Percentiles rank a stretch among this genome's conserved stretches.
Evolutionary conservation across 2,888 invertebrate species (phyloP).

Genomic region (Imbricaverruca yamaguchii): DNA sequence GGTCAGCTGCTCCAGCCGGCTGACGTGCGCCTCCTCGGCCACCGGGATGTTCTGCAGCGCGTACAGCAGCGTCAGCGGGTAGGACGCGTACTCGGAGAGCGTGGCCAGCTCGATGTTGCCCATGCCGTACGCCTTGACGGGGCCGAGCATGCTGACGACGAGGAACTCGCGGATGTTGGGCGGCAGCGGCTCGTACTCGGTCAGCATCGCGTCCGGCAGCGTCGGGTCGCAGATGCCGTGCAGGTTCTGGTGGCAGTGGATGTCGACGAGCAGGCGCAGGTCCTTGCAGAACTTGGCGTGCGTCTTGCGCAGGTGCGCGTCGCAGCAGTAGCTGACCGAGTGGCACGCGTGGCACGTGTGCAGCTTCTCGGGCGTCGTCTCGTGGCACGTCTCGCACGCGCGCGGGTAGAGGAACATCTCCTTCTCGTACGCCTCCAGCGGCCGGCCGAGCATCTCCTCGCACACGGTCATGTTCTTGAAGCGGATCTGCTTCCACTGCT

Average conservation of each 20-base stretch:
- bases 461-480: not conserved
- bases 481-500: not conserved
- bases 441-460: not conserved
- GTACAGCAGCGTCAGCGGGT: constrained; percentile 27
- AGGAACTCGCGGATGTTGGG: constrained; percentile 9
- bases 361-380: not conserved
- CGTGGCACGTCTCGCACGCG: constrained; percentile 26
- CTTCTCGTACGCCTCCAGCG: constrained; percentile 5
- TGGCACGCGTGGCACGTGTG: constrained; percentile 24
- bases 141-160: constrained; percentile 18
- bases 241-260: not conserved
- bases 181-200: not conserved
- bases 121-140: constrained; percentile 12
- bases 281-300: constrained; percentile 25
- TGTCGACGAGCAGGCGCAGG: not conserved
- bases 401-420: constrained; percentile 28
- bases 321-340: constrained; percentile 28
- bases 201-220: not conserved
- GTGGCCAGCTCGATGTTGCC: constrained; percentile 11
- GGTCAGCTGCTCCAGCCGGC: constrained; percentile 12
- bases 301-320: constrained; percentile 19
- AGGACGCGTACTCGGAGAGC: constrained; percentile 27
- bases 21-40: constrained; percentile 23
- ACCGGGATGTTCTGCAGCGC: constrained; percentile 24
- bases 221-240: not conserved